Conservation (phyloP, 1,140 invertebrate species). For the Leguminivora glycinivorella region DNA sequence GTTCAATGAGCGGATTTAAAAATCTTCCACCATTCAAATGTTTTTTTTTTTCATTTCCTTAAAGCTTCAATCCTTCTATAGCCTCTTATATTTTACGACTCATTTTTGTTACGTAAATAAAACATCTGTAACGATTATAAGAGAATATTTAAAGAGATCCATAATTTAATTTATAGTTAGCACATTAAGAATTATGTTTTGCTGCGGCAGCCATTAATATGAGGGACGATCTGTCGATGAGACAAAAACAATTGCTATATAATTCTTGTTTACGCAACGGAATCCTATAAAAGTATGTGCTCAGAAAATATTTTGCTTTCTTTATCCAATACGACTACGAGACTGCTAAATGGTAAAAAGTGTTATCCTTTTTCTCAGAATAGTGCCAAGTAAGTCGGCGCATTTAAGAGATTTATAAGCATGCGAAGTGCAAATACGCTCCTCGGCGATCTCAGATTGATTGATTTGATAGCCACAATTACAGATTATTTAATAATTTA, state of each 20-base stretch:
- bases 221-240: not conserved
- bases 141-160: not conserved
- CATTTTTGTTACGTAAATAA: too few species aligned
- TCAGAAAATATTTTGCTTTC: constrained; percentile 6
- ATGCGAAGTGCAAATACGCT: constrained; percentile 40
- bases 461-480: constrained; percentile 60
- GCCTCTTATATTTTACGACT: too few species aligned
- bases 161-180: constrained; percentile 5
- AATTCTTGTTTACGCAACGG: constrained; percentile 14
- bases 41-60: too few species aligned
- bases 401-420: constrained; percentile 19
- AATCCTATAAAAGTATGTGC: constrained; percentile 3
- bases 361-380: constrained; percentile 20
- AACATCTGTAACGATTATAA: not conserved
- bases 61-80: too few species aligned
- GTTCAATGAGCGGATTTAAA: too few species aligned
- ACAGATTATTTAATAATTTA: constrained; percentile 70
- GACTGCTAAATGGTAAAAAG: not conserved
- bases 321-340: not conserved
- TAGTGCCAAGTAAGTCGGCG: not conserved
- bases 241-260: not conserved
- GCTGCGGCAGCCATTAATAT: not conserved
- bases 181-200: constrained; percentile 5
- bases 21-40: too few species aligned
- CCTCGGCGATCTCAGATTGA: constrained; percentile 51